These are phyloP conservation scores for Agriopis marginaria DNA, from an alignment of 2,888 invertebrate genomes.

Conservation along the genomic window DNA sequence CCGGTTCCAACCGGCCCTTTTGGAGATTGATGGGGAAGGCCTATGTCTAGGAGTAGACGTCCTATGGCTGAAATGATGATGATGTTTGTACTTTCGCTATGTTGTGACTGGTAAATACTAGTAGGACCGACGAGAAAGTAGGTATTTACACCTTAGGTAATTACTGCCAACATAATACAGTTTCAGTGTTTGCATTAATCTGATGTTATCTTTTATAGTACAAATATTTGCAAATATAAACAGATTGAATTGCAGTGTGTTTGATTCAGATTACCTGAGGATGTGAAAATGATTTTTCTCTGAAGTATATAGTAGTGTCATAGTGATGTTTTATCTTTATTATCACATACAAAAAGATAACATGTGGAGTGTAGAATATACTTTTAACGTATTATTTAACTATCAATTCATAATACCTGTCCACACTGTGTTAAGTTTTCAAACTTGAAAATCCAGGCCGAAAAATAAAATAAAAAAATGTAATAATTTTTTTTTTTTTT, in stretches of 20 bases:
- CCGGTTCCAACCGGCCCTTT: too few relatives aligned
- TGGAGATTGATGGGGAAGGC: too few relatives aligned
- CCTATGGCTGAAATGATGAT: too few relatives aligned
- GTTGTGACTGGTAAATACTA: too few relatives aligned
- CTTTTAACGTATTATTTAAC: not conserved
- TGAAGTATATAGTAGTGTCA: not conserved
- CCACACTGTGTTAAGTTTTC: not conserved
- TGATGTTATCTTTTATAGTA: not conserved
- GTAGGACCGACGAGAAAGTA: not conserved
- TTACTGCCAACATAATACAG: not conserved
- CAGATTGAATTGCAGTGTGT: conserved; percentile 13
- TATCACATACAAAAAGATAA: not conserved
- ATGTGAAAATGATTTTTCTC: conserved; percentile 6
- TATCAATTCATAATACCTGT: not conserved
- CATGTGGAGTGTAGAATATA: conserved; percentile 5
- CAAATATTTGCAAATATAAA: conserved; percentile 16
- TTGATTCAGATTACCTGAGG: conserved; percentile 9
- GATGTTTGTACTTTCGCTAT: too few relatives aligned
- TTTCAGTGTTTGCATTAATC: not conserved
- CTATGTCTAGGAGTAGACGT: too few relatives aligned
- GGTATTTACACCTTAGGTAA: not conserved
- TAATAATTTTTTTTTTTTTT: too few relatives aligned
- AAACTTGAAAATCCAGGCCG: too few relatives aligned
- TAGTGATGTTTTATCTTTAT: conserved; percentile 7
- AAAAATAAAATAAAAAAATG: too few relatives aligned